Evolutionary conservation across 2,113 vertebrate genomes (phyloP), one percentile per base, ranked within the genome.

Genomic region (Eolophus roseicapilla): DNA sequence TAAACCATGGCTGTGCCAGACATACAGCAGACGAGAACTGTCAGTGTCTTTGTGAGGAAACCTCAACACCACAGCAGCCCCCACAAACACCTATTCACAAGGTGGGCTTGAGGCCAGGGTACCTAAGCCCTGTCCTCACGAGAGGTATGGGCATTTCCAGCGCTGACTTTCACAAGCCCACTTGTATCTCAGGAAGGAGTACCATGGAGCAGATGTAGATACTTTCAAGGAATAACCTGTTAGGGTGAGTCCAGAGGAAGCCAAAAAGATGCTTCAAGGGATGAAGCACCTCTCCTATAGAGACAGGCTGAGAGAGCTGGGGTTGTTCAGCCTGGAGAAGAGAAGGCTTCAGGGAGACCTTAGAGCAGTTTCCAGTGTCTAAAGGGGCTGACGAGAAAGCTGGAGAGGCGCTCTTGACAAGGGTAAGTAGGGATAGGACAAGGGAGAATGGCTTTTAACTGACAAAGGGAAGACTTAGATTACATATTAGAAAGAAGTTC

Each of bases 31-130:
- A 11, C 24, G 47, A 46, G 46, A 47, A 25, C n/a, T 9, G 1
- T 7, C n/a, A 3, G 2, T 3, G 6, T 10, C 55, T 9, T 16
- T 20, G 37, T 3, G 2, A 18, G 35, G 53, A 47, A 17, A 17
- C 33, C 63, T 15, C 35, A 4, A 63, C 24, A 7, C 1, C 43
- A 14, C n/a, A 12, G 4, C 41, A 35, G 35, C 68, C 25, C 25
- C 67, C n/a, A 2, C 50, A 33, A 33, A 50, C 3, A 5, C n/a
- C 29, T 7, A 1, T 17, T 6, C 1, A 1, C 43, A 1, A 0
- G 24, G 62, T 12, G 52, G 35, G 35, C 15, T 29, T 5, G 7
- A 6, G 29, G 41, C n/a, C 4, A 3, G 39, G 59, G 7, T 17
- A 29, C 28, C 39, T 3, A 7, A 50, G 35, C 37, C 31, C 44